Percentiles rank a stretch among this genome's conserved stretches.
These are phyloP conservation scores for Nasonia oneida DNA, from an alignment of 2,888 invertebrate genomes.

Conservation along the genomic window DNA sequence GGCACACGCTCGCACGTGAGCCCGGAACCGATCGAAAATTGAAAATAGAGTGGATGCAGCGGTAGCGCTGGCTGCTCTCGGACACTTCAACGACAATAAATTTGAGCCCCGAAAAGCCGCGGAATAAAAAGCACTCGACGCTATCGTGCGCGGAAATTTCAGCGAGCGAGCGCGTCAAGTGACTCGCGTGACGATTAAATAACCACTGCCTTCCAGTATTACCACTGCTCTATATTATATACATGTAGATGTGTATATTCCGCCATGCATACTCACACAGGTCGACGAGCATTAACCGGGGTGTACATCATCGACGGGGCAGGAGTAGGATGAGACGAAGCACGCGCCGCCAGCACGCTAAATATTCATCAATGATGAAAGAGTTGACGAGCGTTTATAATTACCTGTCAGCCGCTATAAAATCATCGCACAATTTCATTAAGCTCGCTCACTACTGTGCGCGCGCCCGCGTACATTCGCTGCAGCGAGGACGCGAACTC, in stretches of 20 bases:
- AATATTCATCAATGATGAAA: slow-evolving; percentile 59
- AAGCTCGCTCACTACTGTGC: slow-evolving; percentile 58
- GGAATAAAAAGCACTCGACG: slow-evolving; percentile 54
- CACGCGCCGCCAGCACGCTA: slow-evolving; percentile 18
- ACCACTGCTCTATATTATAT: neutral
- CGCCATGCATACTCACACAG: slow-evolving; percentile 12
- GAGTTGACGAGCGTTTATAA: slow-evolving; percentile 65
- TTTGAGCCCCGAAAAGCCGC: slow-evolving; percentile 46
- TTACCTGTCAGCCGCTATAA: slow-evolving; percentile 77
- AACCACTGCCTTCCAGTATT: slow-evolving; percentile 5
- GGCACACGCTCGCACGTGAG: neutral
- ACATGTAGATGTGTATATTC: neutral
- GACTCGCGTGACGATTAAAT: slow-evolving; percentile 44
- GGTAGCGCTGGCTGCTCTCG: neutral
- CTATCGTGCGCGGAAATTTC: slow-evolving; percentile 6
- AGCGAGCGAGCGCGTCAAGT: slow-evolving; percentile 48
- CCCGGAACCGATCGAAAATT: slow-evolving; percentile 62
- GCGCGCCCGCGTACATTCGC: neutral
- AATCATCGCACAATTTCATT: slow-evolving; percentile 77
- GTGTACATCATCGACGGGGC: neutral
- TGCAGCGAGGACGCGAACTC: slow-evolving; percentile 21
- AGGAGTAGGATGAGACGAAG: neutral
- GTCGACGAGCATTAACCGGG: neutral
- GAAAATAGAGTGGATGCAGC: slow-evolving; percentile 54
- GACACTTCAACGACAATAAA: slow-evolving; percentile 54